Conservation (phyloP, 1,140 invertebrate species). For the Colletes latitarsis region DNA sequence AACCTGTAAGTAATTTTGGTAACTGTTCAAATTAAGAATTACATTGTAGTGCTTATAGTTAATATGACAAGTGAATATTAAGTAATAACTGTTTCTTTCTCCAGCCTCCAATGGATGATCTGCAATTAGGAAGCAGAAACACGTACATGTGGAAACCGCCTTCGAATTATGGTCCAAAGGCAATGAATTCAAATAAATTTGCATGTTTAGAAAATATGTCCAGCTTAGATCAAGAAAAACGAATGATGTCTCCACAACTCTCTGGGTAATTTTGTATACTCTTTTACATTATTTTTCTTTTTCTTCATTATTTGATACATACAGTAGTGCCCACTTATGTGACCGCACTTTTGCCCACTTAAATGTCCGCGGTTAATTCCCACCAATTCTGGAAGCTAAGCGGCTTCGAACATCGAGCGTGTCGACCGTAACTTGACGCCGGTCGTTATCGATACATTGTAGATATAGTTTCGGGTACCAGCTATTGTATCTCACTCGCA, state of each 20-base stretch:
- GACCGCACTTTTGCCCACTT: too few species aligned
- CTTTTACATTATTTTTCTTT: background rate
- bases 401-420: too few species aligned
- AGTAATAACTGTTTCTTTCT: background rate
- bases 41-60: background rate
- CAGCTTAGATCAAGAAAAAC: conserved; percentile 76
- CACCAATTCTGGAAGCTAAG: too few species aligned
- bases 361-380: too few species aligned
- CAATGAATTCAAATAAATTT: conserved; percentile 78
- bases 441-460: too few species aligned
- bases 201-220: conserved; percentile 76
- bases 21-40: background rate
- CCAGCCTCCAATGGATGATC: conserved; percentile 77
- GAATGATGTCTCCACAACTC: conserved; percentile 67
- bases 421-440: too few species aligned
- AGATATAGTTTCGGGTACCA: too few species aligned
- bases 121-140: conserved; percentile 76
- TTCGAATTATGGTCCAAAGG: conserved; percentile 57
- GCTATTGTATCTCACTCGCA: too few species aligned
- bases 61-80: background rate
- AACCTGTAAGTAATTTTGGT: conserved; percentile 74
- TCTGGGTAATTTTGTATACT: conserved; percentile 73
- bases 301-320: background rate
- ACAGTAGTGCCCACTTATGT: too few species aligned
- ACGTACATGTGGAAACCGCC: conserved; percentile 73